These are phyloP conservation scores for Alexandromys fortis DNA, from an alignment of 2,113 vertebrate genomes.

Conservation along the genomic window DNA sequence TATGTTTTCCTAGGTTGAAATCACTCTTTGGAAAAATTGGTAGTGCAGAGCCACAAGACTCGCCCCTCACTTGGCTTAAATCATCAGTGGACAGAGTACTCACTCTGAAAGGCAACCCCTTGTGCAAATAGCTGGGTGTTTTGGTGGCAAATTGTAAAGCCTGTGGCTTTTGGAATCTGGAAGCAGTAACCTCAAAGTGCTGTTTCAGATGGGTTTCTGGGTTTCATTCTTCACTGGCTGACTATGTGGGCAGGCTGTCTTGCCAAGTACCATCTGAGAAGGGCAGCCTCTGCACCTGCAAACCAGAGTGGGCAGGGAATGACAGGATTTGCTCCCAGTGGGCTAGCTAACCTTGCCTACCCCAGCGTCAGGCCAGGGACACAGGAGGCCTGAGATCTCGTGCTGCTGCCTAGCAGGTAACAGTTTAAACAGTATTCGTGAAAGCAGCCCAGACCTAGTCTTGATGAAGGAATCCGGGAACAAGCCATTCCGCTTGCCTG, in stretches of 20 bases:
- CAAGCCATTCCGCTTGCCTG: rapidly evolving
- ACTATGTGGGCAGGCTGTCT: not conserved
- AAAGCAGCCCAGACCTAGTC: not conserved
- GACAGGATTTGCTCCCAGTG: not conserved
- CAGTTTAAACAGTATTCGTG: rapidly evolving
- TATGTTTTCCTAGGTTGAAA: not conserved
- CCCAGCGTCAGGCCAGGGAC: not conserved
- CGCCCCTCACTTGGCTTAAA: not conserved
- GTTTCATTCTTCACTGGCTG: not conserved
- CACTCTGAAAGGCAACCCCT: not conserved
- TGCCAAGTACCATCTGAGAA: not conserved
- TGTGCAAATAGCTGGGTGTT: not conserved
- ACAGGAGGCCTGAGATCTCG: not conserved
- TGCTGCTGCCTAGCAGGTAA: not conserved
- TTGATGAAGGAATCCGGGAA: not conserved
- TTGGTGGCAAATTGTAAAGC: not conserved
- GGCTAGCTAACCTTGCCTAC: not conserved
- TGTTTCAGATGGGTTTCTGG: not conserved
- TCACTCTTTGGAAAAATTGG: not conserved
- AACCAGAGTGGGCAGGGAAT: not conserved
- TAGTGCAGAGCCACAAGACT: not conserved
- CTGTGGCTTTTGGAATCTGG: not conserved
- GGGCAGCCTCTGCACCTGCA: not conserved
- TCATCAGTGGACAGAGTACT: not conserved
- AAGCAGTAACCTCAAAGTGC: not conserved